Evolutionary conservation across 2,888 invertebrate species (phyloP).

Genomic region (Drosophila leonis): DNA sequence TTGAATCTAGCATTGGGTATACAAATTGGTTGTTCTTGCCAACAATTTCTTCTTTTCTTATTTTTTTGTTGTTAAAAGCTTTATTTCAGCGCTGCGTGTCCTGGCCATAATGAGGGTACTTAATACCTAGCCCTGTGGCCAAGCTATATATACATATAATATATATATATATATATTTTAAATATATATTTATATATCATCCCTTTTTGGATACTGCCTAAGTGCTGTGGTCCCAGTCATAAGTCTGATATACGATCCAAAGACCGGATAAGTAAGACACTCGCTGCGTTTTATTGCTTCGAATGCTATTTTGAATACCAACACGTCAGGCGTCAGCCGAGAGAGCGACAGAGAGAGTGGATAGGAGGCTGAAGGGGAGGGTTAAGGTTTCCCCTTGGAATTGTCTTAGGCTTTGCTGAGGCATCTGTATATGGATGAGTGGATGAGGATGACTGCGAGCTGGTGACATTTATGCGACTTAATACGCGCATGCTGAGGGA

Average conservation of each 20-base stretch:
- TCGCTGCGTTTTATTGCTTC: slow-evolving; percentile 81
- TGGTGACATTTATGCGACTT: slow-evolving; percentile 80
- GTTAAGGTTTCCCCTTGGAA: slow-evolving; percentile 45
- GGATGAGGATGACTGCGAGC: slow-evolving; percentile 32
- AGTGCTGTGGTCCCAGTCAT: slow-evolving; percentile 47
- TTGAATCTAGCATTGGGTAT: slow-evolving; percentile 57
- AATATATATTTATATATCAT: slow-evolving; percentile 17
- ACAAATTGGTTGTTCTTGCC: slow-evolving; percentile 72
- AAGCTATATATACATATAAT: not conserved
- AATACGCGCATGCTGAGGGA: slow-evolving; percentile 75
- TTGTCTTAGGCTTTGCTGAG: slow-evolving; percentile 65
- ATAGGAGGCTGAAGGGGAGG: not conserved
- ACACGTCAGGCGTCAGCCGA: slow-evolving; percentile 57
- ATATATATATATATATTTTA: not conserved
- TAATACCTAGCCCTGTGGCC: slow-evolving; percentile 68
- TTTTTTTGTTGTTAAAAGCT: slow-evolving; percentile 66
- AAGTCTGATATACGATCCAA: slow-evolving; percentile 78
- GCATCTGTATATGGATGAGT: slow-evolving; percentile 38
- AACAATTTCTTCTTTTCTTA: slow-evolving; percentile 17
- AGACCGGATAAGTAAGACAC: slow-evolving; percentile 68
- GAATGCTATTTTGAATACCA: slow-evolving; percentile 82
- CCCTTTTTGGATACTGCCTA: slow-evolving; percentile 20
- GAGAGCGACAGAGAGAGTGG: too few species aligned
- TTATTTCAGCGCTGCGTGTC: slow-evolving; percentile 73
- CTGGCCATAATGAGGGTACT: slow-evolving; percentile 79